These are phyloP conservation scores for Nasalis larvatus DNA, from an alignment of 2,113 vertebrate species.

Conservation along the genomic window DNA sequence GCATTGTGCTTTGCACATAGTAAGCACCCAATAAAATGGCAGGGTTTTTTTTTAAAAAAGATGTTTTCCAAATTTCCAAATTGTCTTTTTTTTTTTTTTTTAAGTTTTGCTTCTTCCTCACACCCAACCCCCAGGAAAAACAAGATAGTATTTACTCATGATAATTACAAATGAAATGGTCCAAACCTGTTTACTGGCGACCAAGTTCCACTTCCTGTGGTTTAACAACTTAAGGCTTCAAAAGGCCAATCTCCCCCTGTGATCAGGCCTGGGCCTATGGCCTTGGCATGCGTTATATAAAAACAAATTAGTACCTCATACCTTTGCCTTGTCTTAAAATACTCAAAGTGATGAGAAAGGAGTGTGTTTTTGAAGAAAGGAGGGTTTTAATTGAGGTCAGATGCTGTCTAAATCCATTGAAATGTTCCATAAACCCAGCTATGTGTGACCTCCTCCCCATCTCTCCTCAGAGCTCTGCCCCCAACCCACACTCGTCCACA, in stretches of 20 bases:
- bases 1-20: not conserved
- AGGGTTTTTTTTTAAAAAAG: not conserved
- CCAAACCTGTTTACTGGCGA: not conserved
- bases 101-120: not conserved
- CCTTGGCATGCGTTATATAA: fast-evolving
- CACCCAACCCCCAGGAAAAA: not conserved
- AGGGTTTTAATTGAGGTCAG: not conserved
- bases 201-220: slow-evolving; percentile 48
- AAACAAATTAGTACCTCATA: not conserved
- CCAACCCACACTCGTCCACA: too few species aligned
- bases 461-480: not conserved
- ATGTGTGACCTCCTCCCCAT: not conserved
- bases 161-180: not conserved
- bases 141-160: not conserved
- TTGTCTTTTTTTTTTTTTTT: not conserved
- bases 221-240: not conserved
- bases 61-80: not conserved
- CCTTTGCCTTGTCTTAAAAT: not conserved
- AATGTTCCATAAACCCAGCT: not conserved
- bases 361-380: not conserved
- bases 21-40: not conserved
- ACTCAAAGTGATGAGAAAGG: not conserved
- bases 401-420: not conserved
- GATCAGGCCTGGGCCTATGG: too few species aligned
- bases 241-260: not conserved